A percentile compares a stretch with the other conserved stretches of the same genome.
Evolutionary conservation across 1,140 invertebrate species (phyloP).

Genomic region (Drosophila serrata): DNA sequence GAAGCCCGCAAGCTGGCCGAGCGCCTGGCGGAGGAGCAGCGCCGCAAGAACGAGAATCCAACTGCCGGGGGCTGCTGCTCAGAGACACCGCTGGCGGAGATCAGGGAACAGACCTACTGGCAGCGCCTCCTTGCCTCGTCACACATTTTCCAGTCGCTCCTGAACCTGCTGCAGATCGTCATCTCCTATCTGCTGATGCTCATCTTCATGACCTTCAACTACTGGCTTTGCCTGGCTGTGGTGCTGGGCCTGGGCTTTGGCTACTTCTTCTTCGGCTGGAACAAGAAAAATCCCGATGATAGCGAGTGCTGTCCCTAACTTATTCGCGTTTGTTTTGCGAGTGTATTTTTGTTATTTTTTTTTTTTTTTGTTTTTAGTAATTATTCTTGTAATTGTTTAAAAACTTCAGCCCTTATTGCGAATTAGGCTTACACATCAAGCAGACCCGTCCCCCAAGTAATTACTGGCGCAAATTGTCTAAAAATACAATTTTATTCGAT

Average conservation of each 20-base stretch:
- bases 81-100: constrained; percentile 53
- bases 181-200: constrained; percentile 98
- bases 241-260: constrained; percentile 94
- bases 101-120: constrained; percentile 55
- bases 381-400: constrained; percentile 4
- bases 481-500: constrained; percentile 74
- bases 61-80: constrained; percentile 52
- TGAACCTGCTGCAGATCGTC: constrained; percentile 95
- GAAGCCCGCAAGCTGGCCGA: constrained; percentile 55
- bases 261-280: constrained; percentile 97
- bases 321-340: neutral
- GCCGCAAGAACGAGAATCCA: constrained; percentile 34
- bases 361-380: neutral
- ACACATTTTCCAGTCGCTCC: constrained; percentile 93
- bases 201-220: constrained; percentile 99
- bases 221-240: constrained; percentile 95
- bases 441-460: constrained; percentile 55
- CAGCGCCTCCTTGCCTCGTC: constrained; percentile 57
- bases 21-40: constrained; percentile 54
- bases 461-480: constrained; percentile 57
- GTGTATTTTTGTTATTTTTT: neutral
- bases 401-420: neutral
- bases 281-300: constrained; percentile 65
- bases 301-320: constrained; percentile 67
- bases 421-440: constrained; percentile 20